These are phyloP conservation scores for Struthio camelus DNA, from an alignment of 2,113 vertebrate genomes.

Conservation along the genomic window DNA sequence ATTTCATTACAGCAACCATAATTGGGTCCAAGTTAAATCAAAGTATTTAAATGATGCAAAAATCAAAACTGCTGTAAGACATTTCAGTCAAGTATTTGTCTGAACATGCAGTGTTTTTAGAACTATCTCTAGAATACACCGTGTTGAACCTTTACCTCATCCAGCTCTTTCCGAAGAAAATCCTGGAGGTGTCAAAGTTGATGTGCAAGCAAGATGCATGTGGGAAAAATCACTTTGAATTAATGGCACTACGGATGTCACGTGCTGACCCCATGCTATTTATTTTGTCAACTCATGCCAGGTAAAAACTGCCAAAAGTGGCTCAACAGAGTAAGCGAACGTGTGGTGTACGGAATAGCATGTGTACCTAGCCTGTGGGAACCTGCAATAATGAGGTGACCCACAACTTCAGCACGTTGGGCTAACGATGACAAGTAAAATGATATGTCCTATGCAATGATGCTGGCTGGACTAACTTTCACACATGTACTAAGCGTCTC, in stretches of 20 bases:
- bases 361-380: not conserved
- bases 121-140: not conserved
- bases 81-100: not conserved
- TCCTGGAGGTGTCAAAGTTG: not conserved
- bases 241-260: not conserved
- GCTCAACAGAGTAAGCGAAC: not conserved
- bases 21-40: not conserved
- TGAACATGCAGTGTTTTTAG: not conserved
- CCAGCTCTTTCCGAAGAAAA: not conserved
- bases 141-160: not conserved
- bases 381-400: not conserved
- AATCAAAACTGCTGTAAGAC: not conserved
- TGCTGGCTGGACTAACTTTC: not conserved
- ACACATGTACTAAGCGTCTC: not conserved
- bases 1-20: not conserved
- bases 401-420: rapidly evolving
- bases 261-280: not conserved
- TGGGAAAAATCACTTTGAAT: not conserved
- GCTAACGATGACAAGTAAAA: not conserved
- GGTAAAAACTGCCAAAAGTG: not conserved
- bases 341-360: not conserved
- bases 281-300: not conserved
- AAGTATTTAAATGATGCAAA: not conserved
- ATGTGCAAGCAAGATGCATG: not conserved
- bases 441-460: not conserved